phyloP scores from a whole-genome alignment of 2,797 vertebrate genomes.

The Phyllotis vaccarum region DNA sequence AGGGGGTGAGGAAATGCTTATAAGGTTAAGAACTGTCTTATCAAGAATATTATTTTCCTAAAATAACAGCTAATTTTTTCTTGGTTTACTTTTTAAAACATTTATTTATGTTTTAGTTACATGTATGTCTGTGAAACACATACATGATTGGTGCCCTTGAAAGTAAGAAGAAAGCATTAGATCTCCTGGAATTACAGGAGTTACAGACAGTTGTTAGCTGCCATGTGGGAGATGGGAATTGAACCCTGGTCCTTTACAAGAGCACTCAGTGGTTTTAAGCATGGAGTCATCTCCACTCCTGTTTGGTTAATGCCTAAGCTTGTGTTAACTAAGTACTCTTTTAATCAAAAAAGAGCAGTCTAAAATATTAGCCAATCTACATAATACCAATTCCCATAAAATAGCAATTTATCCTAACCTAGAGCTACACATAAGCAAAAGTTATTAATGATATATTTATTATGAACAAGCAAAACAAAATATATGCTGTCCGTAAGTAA shows the following conservation, averaged over 20 bases:
- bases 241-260: not conserved
- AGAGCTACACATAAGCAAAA: not conserved
- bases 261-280: not conserved
- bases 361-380: not conserved
- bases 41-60: slow-evolving; percentile 19
- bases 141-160: not conserved
- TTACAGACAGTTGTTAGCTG: not conserved
- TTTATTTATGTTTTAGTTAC: not conserved
- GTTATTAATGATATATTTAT: not conserved
- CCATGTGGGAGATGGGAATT: not conserved
- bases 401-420: not conserved
- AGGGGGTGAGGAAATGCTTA: not conserved
- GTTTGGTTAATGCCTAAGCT: not conserved
- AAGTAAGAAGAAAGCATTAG: not conserved
- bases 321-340: not conserved
- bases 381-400: too few species aligned
- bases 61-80: slow-evolving; percentile 41
- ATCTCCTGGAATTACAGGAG: not conserved
- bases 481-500: not conserved
- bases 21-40: slow-evolving; percentile 13
- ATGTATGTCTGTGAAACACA: not conserved
- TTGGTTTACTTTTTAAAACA: slow-evolving; percentile 25
- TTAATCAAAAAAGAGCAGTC: slow-evolving; percentile 19
- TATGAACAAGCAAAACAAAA: slow-evolving; percentile 26
- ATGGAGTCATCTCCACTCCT: not conserved